These are phyloP conservation scores for Cremastinae sp. DNA, from an alignment of 2,888 invertebrate species.

Conservation along the genomic window DNA sequence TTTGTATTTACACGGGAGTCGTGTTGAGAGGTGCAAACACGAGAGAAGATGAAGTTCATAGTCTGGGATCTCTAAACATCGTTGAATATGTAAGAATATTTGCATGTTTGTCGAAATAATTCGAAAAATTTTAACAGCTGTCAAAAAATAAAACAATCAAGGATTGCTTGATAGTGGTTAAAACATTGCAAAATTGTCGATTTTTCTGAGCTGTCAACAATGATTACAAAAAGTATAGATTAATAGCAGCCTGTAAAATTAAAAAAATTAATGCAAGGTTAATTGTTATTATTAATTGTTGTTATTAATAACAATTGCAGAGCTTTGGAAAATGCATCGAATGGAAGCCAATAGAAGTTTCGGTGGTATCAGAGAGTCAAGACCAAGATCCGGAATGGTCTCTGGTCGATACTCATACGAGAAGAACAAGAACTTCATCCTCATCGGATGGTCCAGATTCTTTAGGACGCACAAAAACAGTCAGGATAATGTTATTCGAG, in stretches of 20 bases:
- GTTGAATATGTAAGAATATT: conserved; percentile 84
- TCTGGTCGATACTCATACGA: conserved; percentile 88
- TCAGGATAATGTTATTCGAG: conserved; percentile 84
- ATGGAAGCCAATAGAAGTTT: conserved; percentile 91
- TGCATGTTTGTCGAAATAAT: too few species aligned
- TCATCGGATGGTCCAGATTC: conserved; percentile 76
- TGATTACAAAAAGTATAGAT: too few species aligned
- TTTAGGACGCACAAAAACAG: conserved; percentile 79
- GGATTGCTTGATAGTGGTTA: too few species aligned
- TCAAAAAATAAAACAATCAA: too few species aligned
- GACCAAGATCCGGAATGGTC: conserved; percentile 90
- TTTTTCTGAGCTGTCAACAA: too few species aligned
- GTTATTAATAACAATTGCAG: conserved; percentile 67
- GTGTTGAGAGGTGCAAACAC: conserved; percentile 84
- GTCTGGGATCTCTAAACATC: conserved; percentile 86
- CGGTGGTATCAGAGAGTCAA: conserved; percentile 88
- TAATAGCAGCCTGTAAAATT: too few species aligned
- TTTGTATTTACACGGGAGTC: conserved; percentile 91
- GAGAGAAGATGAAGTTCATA: conserved; percentile 83
- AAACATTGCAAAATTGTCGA: too few species aligned
- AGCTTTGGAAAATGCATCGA: conserved; percentile 86
- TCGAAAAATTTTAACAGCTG: conserved; percentile 5
- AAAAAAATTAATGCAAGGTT: too few species aligned
- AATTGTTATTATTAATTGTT: not conserved
- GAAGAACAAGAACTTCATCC: conserved; percentile 82